These are phyloP conservation scores for Microctonus hyperodae DNA, from an alignment of 2,888 invertebrate genomes.

Conservation along the genomic window DNA sequence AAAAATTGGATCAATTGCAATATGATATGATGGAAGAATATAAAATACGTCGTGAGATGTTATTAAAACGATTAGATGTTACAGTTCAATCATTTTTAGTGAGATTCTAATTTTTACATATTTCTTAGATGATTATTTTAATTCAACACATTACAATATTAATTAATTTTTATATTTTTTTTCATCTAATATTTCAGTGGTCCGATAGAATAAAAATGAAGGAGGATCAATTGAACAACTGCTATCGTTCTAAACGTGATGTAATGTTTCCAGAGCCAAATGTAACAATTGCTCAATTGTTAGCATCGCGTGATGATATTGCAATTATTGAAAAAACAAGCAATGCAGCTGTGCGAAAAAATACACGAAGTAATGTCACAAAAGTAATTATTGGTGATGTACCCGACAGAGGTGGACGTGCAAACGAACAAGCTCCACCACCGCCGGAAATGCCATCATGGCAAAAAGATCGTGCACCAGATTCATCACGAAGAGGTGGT, in stretches of 20 bases:
- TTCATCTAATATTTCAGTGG: slow-evolving; percentile 70
- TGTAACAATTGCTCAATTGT: slow-evolving; percentile 77
- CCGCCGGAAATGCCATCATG: slow-evolving; percentile 98
- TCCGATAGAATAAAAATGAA: slow-evolving; percentile 80
- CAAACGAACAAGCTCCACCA: slow-evolving; percentile 89
- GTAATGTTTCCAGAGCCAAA: slow-evolving; percentile 68
- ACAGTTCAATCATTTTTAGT: slow-evolving; percentile 97
- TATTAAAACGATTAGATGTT: slow-evolving; percentile 91
- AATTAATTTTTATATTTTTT: slow-evolving; percentile 9
- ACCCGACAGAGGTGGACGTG: slow-evolving; percentile 93
- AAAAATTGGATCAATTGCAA: slow-evolving; percentile 73
- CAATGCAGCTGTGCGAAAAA: slow-evolving; percentile 82
- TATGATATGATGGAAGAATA: slow-evolving; percentile 84
- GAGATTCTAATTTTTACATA: slow-evolving; percentile 35
- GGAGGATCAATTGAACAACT: slow-evolving; percentile 73
- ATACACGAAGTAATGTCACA: slow-evolving; percentile 84
- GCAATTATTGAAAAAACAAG: slow-evolving; percentile 93
- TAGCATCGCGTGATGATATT: slow-evolving; percentile 85
- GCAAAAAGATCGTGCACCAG: slow-evolving; percentile 73
- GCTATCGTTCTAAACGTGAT: slow-evolving; percentile 67
- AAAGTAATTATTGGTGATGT: slow-evolving; percentile 90
- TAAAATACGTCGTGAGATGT: slow-evolving; percentile 80
- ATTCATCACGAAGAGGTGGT: slow-evolving; percentile 59
- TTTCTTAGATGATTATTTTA: neutral
- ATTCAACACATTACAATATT: neutral